Conservation (phyloP, 2,888 invertebrate species). For the Drosophila merina region DNA sequence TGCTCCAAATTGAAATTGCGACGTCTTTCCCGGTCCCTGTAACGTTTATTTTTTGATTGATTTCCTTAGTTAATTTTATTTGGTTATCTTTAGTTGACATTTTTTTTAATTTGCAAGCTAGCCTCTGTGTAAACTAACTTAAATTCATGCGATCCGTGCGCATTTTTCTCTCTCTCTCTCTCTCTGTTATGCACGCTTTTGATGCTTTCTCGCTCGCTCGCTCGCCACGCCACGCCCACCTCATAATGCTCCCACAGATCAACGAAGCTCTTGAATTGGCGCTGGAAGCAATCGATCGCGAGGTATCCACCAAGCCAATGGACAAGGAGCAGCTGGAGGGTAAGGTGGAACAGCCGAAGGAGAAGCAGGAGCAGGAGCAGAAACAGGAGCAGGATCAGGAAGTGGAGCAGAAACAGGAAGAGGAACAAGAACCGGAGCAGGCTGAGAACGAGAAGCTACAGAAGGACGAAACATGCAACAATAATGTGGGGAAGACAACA, state of each 20-base stretch:
- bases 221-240: constrained; percentile 26
- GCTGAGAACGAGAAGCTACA: constrained; percentile 10
- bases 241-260: constrained; percentile 84
- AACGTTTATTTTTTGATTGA: constrained; percentile 25
- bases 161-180: constrained; percentile 58
- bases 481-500: constrained; percentile 2
- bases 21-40: background rate
- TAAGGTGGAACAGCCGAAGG: constrained; percentile 11
- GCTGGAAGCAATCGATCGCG: constrained; percentile 87
- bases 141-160: constrained; percentile 62
- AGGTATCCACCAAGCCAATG: constrained; percentile 52
- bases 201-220: constrained; percentile 51
- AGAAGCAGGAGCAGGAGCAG: constrained; percentile 15
- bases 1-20: background rate
- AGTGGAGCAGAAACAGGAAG: background rate
- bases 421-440: background rate
- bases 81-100: constrained; percentile 31
- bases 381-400: constrained; percentile 5
- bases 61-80: constrained; percentile 30
- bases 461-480: constrained; percentile 8
- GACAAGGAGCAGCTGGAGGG: constrained; percentile 35
- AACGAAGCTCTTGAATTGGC: constrained; percentile 87
- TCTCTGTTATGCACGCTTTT: constrained; percentile 59
- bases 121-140: constrained; percentile 55
- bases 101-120: constrained; percentile 51